phyloP scores from a whole-genome alignment of 2,113 vertebrate genomes.

The Sporophila hypoxantha region DNA sequence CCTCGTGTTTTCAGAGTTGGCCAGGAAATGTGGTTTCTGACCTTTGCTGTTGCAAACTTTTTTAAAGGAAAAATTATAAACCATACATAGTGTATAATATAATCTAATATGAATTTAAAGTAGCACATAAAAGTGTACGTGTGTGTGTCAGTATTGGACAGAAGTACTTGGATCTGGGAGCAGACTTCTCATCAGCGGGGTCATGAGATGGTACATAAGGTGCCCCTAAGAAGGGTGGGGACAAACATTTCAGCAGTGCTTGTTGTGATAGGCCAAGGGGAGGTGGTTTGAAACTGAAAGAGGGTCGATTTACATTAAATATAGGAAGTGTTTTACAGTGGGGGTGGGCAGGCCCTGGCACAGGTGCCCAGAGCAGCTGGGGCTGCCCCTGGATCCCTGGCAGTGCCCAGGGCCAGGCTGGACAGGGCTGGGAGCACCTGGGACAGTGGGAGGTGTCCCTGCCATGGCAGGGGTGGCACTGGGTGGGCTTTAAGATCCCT shows the following conservation, averaged over 20 bases:
- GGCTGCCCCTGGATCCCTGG: not conserved
- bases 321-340: not conserved
- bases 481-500: not conserved
- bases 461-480: not conserved
- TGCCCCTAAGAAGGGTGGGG: not conserved
- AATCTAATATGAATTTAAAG: not conserved
- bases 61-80: not conserved
- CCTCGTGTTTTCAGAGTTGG: not conserved
- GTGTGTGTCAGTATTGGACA: not conserved
- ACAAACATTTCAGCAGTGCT: not conserved
- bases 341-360: not conserved
- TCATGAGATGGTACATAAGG: not conserved
- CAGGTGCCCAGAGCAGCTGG: not conserved
- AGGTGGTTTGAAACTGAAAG: not conserved
- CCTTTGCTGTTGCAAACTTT: not conserved
- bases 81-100: not conserved
- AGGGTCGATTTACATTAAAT: not conserved
- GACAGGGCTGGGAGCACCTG: not conserved
- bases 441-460: not conserved
- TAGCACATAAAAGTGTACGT: not conserved
- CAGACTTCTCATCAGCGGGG: not conserved
- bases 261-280: not conserved
- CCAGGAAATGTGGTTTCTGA: not conserved
- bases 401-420: rapidly evolving
- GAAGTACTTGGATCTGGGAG: not conserved